Percentiles rank a stretch among this genome's conserved stretches.
These are phyloP conservation scores for Diachasmimorpha longicaudata DNA, from an alignment of 1,140 invertebrate species.

Conservation along the genomic window DNA sequence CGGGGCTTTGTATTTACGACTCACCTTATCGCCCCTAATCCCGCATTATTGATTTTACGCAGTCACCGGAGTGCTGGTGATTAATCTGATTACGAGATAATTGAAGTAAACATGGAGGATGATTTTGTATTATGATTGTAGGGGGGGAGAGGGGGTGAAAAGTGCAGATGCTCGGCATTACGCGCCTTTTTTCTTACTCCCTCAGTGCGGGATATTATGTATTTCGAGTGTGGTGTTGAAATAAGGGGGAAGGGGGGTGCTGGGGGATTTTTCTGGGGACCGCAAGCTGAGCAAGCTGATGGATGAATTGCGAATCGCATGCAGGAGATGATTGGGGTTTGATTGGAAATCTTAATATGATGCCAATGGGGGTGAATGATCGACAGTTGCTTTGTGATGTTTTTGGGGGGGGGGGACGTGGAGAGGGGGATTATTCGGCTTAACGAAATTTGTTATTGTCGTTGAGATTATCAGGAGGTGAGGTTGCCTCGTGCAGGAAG, in stretches of 20 bases:
- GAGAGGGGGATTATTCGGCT: background rate
- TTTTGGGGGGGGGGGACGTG: no score
- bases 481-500: background rate
- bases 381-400: constrained; percentile 1
- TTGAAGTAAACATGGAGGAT: background rate
- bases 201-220: background rate
- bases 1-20: background rate
- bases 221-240: background rate
- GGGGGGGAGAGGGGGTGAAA: background rate
- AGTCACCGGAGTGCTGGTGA: background rate
- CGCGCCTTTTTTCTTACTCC: background rate
- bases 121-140: background rate
- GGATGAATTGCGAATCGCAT: constrained; percentile 9
- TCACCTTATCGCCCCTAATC: background rate
- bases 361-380: background rate
- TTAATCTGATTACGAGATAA: constrained; percentile 14
- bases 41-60: background rate
- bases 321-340: constrained; percentile 5
- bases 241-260: background rate
- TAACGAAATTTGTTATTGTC: background rate
- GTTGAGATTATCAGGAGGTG: background rate
- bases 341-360: constrained; percentile 15
- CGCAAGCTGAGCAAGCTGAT: constrained; percentile 7
- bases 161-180: background rate
- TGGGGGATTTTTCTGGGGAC: background rate